A percentile compares a stretch with the other conserved stretches of the same genome.
phyloP scores from a whole-genome alignment of 2,797 vertebrate species.

The Rhadinocentrus ornatus region DNA sequence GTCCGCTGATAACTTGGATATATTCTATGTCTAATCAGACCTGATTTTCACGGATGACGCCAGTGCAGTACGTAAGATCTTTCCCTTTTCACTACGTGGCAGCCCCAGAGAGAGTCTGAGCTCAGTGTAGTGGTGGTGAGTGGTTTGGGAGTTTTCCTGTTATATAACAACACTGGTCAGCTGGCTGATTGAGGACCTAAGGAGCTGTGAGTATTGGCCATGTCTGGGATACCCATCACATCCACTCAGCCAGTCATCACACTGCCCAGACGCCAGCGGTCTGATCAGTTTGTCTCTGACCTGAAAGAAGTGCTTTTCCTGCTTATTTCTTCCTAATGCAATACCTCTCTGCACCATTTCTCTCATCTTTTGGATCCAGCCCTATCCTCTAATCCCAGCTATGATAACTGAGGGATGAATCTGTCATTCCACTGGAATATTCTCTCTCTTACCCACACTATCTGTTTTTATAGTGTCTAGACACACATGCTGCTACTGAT shows the following conservation, averaged over 20 bases:
- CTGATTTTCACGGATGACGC: neutral
- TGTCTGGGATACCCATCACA: neutral
- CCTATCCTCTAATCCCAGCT: constrained; percentile 68
- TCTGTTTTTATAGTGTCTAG: constrained; percentile 82
- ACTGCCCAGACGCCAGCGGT: constrained; percentile 15
- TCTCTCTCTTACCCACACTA: constrained; percentile 54
- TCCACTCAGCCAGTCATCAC: constrained; percentile 12
- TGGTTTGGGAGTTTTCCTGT: constrained; percentile 32
- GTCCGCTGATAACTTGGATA: neutral
- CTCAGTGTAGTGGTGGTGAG: constrained; percentile 41
- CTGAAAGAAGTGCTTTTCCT: constrained; percentile 20
- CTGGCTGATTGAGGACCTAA: constrained; percentile 35
- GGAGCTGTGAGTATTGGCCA: constrained; percentile 40
- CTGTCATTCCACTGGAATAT: constrained; percentile 59
- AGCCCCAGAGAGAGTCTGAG: constrained; percentile 41
- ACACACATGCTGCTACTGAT: constrained; percentile 72
- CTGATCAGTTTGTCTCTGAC: constrained; percentile 36
- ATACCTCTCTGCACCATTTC: constrained; percentile 26
- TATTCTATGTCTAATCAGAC: neutral
- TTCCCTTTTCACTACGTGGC: constrained; percentile 52
- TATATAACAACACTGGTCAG: constrained; percentile 50
- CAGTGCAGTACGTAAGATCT: neutral
- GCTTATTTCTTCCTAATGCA: constrained; percentile 53
- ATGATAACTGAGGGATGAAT: constrained; percentile 72
- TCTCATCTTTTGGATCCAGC: constrained; percentile 50